Evolutionary conservation across 2,113 vertebrate genomes (phyloP), one percentile per base, ranked within the genome.

Genomic region (Apaloderma vittatum): DNA sequence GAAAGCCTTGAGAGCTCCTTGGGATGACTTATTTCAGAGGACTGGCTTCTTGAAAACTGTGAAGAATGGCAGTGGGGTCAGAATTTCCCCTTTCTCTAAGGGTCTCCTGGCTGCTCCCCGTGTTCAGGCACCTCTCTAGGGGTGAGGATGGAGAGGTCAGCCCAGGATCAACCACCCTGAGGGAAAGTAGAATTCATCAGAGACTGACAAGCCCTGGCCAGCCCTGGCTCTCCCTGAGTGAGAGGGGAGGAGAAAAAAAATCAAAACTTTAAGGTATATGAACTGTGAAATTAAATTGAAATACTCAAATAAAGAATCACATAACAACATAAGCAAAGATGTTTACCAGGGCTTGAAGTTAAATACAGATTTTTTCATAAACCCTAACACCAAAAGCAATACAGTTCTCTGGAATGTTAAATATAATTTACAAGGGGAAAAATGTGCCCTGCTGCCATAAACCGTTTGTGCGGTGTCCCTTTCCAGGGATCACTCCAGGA

Each of bases 331-430:
- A 98, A 97, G 97, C 98, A 98, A 97, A 98, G 98, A 98, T 98
- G 98, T 98, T 98, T 98, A 98, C 97, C 97, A 98, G 98, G 98
- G 96, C 98, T 98, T 98, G 98, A 98, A 98, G 98, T 98, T 98
- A 98, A 98, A 98, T 98, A 98, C 98, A 98, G 98, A 96, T 97
- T 98, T 98, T 98, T 98, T 97, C 97, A 97, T 98, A 98, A 97
- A 97, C 97, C 86, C 97, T 96, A 97, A 98, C 97, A 98, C 96
- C 97, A 95, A 95, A 96, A 16, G 97, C 97, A 98, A 95, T 98
- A 97, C 97, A 98, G 98, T 97, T 98, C 98, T 97, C 97, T 96
- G 97, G 97, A 97, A 98, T 97, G 98, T 98, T 98, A 98, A 98
- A 97, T 98, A 98, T 98, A 97, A 98, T 98, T 98, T 97, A 98